Conservation (phyloP, 2,888 invertebrate species). For the Allophyes oxyacanthae region DNA sequence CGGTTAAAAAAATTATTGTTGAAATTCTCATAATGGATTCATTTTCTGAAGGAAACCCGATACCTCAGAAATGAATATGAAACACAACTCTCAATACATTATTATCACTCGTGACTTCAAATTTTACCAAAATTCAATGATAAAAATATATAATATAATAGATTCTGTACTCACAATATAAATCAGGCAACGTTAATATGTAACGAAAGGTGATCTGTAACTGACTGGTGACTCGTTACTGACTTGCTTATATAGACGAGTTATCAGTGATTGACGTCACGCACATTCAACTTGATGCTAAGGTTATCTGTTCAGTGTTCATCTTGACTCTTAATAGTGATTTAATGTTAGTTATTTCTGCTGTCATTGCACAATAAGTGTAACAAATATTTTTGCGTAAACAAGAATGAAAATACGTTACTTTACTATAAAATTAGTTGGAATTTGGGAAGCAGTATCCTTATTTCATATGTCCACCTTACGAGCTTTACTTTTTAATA, state of each 20-base stretch:
- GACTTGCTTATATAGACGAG: conserved; percentile 18
- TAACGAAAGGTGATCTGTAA: neutral
- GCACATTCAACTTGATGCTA: conserved; percentile 1
- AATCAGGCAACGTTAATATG: neutral
- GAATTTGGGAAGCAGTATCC: too few species aligned
- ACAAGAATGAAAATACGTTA: neutral
- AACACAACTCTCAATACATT: too few species aligned
- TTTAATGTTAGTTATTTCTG: conserved; percentile 2
- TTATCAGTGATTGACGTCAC: conserved; percentile 15
- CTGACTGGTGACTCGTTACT: neutral
- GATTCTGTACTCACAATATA: conserved; percentile 15
- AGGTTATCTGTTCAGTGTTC: conserved; percentile 30
- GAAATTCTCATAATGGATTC: too few species aligned
- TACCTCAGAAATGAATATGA: too few species aligned
- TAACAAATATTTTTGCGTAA: neutral
- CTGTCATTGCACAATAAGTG: conserved; percentile 5
- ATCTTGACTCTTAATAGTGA: neutral
- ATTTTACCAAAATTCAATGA: neutral
- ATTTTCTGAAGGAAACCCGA: too few species aligned
- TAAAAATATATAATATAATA: neutral
- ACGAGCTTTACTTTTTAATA: too few species aligned
- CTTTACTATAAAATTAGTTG: too few species aligned
- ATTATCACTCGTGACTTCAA: conserved; percentile 6
- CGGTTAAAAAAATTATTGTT: too few species aligned
- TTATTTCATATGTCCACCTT: too few species aligned